A percentile compares a stretch with the other conserved stretches of the same genome.
Conservation (phyloP, 2,113 vertebrate genomes). For the Salminus brasiliensis region DNA sequence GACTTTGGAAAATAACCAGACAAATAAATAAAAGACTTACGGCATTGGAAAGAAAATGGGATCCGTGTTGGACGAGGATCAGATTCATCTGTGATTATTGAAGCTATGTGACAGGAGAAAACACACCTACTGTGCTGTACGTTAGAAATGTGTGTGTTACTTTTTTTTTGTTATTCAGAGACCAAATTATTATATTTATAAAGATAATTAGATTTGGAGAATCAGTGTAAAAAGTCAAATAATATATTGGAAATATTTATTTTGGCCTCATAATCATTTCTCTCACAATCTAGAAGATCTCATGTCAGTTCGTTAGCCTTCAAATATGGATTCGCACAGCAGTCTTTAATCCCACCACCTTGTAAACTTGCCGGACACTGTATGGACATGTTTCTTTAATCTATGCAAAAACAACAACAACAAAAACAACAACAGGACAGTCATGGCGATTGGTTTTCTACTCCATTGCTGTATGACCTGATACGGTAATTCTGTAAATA, state of each 20-base stretch:
- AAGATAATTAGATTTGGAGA: conserved; percentile 37
- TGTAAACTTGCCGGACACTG: conserved; percentile 16
- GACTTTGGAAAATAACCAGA: neutral
- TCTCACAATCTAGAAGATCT: neutral
- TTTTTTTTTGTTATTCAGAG: conserved; percentile 12
- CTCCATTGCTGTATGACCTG: conserved; percentile 22
- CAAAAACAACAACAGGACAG: conserved; percentile 35
- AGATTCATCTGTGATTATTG: neutral
- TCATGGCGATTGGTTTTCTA: conserved; percentile 39
- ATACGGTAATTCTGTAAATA: conserved; percentile 31
- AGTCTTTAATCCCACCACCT: neutral
- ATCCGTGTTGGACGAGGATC: neutral
- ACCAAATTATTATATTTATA: conserved; percentile 51
- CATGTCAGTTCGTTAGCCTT: neutral
- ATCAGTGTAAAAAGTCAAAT: conserved; percentile 61
- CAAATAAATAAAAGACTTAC: neutral
- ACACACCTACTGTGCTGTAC: neutral
- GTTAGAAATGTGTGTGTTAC: neutral
- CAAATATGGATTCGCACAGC: neutral
- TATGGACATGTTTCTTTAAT: conserved; percentile 44
- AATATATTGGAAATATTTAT: conserved; percentile 80
- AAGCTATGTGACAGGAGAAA: neutral
- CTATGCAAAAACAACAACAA: conserved; percentile 46
- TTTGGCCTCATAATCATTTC: conserved; percentile 52
- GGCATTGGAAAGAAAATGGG: neutral